phyloP scores from a whole-genome alignment of 1,140 invertebrate species.

The Fragariocoptes setiger region DNA sequence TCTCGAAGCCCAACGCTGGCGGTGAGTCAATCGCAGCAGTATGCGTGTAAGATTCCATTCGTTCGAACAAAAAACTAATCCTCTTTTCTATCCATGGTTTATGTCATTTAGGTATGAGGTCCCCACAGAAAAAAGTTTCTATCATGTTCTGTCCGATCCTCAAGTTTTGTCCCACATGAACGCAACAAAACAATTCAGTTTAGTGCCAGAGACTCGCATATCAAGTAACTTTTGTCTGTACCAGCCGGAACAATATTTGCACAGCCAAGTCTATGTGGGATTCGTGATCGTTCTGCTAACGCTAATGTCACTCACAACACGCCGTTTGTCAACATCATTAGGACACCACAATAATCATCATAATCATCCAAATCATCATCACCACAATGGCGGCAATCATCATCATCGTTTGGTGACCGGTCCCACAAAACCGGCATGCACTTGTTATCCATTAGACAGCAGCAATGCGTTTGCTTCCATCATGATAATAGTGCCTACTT shows the following conservation, averaged over 20 bases:
- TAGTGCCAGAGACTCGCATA: too few species aligned
- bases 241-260: too few species aligned
- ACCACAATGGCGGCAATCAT: not conserved
- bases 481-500: not conserved
- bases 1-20: constrained; percentile 16
- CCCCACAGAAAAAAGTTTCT: constrained; percentile 10
- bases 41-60: not conserved
- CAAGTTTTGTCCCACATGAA: too few species aligned
- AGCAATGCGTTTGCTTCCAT: not conserved
- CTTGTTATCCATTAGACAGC: not conserved
- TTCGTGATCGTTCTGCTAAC: too few species aligned
- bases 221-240: too few species aligned
- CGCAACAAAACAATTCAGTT: too few species aligned
- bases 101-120: not conserved
- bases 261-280: too few species aligned
- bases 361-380: not conserved
- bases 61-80: not conserved
- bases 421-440: not conserved
- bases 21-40: constrained; percentile 2
- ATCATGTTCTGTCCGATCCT: too few species aligned
- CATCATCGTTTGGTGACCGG: not conserved
- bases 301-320: too few species aligned
- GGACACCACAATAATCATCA: too few species aligned
- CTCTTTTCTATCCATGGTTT: not conserved
- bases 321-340: too few species aligned